These are phyloP conservation scores for Poecilus cupreus DNA, from an alignment of 2,888 invertebrate genomes.

Conservation along the genomic window DNA sequence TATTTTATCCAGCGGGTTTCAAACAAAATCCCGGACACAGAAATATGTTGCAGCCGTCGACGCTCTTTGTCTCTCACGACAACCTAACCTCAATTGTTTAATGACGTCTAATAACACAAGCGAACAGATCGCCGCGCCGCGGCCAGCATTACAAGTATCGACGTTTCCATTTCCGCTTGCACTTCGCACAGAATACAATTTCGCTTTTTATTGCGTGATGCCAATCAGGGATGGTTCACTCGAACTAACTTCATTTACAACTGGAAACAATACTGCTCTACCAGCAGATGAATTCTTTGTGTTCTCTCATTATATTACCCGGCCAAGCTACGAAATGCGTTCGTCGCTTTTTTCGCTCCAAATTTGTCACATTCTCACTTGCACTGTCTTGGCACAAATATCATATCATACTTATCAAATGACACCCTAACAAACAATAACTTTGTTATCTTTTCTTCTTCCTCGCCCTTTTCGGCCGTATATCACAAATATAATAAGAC, in stretches of 20 bases:
- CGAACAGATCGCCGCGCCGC: not conserved
- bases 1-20: slow-evolving; percentile 50
- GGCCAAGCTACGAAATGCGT: not conserved
- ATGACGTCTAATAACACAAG: slow-evolving; percentile 24
- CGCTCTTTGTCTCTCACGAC: slow-evolving; percentile 2
- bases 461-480: not conserved
- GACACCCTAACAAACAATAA: too few species aligned
- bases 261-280: slow-evolving; percentile 17
- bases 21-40: slow-evolving; percentile 19
- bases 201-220: slow-evolving; percentile 30
- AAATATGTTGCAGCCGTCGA: slow-evolving; percentile 33
- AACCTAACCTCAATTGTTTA: slow-evolving; percentile 18
- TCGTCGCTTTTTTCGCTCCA: not conserved
- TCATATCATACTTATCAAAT: too few species aligned
- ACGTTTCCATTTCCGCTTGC: slow-evolving; percentile 20
- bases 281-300: not conserved
- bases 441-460: not conserved
- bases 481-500: too few species aligned
- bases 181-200: slow-evolving; percentile 33
- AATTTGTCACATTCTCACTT: too few species aligned
- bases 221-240: slow-evolving; percentile 10
- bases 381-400: not conserved
- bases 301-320: not conserved
- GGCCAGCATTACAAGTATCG: slow-evolving; percentile 1
- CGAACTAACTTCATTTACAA: slow-evolving; percentile 33